Conservation (phyloP, 2,113 vertebrate genomes). For the Rhynchomys soricoides region DNA sequence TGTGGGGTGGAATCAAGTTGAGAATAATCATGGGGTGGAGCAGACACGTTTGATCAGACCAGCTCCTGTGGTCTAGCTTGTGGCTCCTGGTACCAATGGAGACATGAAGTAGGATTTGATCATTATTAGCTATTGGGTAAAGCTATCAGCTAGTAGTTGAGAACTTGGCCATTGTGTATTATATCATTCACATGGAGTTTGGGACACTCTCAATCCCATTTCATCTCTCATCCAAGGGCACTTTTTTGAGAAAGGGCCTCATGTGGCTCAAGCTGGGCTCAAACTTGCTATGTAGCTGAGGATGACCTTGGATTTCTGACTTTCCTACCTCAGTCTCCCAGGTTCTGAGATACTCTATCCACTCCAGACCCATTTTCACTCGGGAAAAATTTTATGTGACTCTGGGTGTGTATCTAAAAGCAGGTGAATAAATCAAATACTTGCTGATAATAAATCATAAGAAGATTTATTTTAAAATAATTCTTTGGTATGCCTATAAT, state of each 20-base stretch:
- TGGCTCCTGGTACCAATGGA: neutral
- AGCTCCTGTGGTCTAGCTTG: neutral
- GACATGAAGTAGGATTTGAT: neutral
- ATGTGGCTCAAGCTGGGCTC: neutral
- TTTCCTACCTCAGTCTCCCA: neutral
- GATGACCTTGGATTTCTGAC: neutral
- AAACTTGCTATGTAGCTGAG: neutral
- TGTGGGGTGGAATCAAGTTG: neutral
- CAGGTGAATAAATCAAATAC: neutral
- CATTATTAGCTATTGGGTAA: neutral
- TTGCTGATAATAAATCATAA: neutral
- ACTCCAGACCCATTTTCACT: neutral
- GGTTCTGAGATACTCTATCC: neutral
- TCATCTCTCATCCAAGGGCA: neutral
- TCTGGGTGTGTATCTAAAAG: neutral
- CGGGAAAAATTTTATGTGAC: neutral
- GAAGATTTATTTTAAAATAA: neutral
- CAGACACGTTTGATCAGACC: neutral
- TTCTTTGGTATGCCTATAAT: neutral
- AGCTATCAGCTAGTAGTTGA: neutral
- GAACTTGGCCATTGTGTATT: neutral
- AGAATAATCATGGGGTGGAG: neutral
- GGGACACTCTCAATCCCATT: neutral
- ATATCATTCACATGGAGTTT: neutral
- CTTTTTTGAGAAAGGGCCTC: neutral